Evolutionary conservation across 2,113 vertebrate genomes (phyloP), one percentile per base, ranked within the genome.

Genomic region (Gorsachius goisagi): DNA sequence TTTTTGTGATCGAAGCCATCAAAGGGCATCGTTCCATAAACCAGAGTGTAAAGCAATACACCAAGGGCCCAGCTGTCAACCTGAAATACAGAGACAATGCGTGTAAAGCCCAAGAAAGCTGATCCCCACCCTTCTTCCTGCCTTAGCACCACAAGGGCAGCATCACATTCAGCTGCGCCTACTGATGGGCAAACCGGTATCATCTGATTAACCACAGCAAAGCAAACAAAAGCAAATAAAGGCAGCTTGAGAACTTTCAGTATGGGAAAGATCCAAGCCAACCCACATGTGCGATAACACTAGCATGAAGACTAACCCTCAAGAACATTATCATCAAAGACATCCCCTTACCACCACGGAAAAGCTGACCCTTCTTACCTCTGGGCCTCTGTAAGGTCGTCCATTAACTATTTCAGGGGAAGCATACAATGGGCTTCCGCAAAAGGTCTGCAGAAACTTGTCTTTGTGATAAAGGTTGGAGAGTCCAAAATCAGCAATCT

Each of bases 11-110:
- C 99, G 6, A 99, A 99, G 84, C 99, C 99, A 93, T 99, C 99
- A 84, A 99, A 99, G 49, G 99, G 99, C 99, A 99, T 99, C 2
- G 99, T 99, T 95, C 99, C 99, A 59, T 99, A 99, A 85, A 99
- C 99, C 85, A 99, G 98, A 58, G 99, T 99, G 95, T 99, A 99
- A 95, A 99, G 98, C 97, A 99, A 97, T 73, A 99, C 99, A 33
- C 99, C 99, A 27, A 99, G 98, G 89, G 99, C 99, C 99, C 99
- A 99, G 98, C 99, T 99, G 98, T 99, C 99, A 95, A 99, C 99
- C 99, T 99, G 97, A 63, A 97, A 96, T 58, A 88, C 66, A 98
- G 67, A 98, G 88, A 97, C 44, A 84, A 96, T 16, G 66, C 3
- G 3, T n/a, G 72, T 33, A 71, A 96, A 71, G 82, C 64, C 49